Base-by-base conservation (phyloP, 2,113 vertebrate species). In the Aspidoscelis tigris region DNA sequence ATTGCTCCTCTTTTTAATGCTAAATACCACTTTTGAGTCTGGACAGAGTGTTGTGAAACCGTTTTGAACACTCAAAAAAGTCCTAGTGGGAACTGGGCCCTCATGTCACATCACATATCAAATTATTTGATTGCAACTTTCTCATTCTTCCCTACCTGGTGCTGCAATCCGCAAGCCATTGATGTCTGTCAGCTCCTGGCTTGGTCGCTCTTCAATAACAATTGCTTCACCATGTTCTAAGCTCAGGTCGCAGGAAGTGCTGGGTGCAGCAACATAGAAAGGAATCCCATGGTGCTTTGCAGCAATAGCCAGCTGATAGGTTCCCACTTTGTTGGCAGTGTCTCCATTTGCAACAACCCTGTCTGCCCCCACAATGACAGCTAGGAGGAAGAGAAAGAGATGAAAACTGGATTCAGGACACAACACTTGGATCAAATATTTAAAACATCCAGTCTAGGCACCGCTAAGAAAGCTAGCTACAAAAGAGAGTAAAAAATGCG, bases 271-370 rank as follows among this genome's bases (percentile, higher is more conserved):
- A 41, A 85, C 77, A 8, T 85, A 85, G 70, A 85, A 85, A n/a
- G 77, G 83, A 41, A 85, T 85, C 21, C 77, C 83, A 43, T 85
- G 83, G 58, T 85, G 47, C 44, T 79, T 85, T 80, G 83, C 83
- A 74, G 83, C 61, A 73, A 85, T 80, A 74, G 83, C 77, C 77
- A 80, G 55, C 53, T 85, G 83, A 72, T 85, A 85, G 47, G 83
- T 85, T 5, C 83, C 83, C n/a, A 85, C 70, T 85, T 85, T 85
- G 78, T 85, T 85, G 44, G 83, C 83, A 66, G 83, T 85, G 58
- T 85, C 83, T 80, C 83, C 83, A 74, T 85, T 85, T 33, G 77
- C 83, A 73, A 85, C 83, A 65, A 85, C 76, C 14, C 83, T 79
- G 83, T 85, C 83, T 79, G 83, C 83, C 80, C 83, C 83, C 43